A percentile compares a stretch with the other conserved stretches of the same genome.
Conservation (phyloP, 2,888 invertebrate species). For the Drosophila phalerata region DNA sequence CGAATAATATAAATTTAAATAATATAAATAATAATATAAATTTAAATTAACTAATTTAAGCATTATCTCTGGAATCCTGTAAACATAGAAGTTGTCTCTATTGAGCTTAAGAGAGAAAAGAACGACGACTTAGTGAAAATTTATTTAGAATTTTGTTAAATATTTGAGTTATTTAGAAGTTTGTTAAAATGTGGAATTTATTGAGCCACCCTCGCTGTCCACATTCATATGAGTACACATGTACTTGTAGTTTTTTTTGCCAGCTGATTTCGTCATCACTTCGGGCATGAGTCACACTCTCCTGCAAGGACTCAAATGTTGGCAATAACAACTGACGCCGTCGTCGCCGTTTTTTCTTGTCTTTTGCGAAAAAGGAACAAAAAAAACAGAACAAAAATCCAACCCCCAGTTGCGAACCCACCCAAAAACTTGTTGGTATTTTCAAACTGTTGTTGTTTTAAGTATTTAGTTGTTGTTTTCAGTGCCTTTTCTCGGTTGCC, state of each 20-base stretch:
- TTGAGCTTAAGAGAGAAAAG: too few relatives aligned
- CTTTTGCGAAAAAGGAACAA: constrained; percentile 26
- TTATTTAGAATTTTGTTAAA: too few relatives aligned
- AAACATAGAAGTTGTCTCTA: too few relatives aligned
- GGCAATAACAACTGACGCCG: constrained; percentile 73
- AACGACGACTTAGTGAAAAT: too few relatives aligned
- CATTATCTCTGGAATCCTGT: too few relatives aligned
- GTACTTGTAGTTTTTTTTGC: constrained; percentile 38
- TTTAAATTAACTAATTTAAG: too few relatives aligned
- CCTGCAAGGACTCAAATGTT: constrained; percentile 55
- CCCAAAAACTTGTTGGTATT: constrained; percentile 58
- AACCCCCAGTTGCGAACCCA: constrained; percentile 35
- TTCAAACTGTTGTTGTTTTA: constrained; percentile 11
- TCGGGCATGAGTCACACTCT: constrained; percentile 59
- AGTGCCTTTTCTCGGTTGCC: constrained; percentile 28
- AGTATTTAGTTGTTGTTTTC: constrained; percentile 15
- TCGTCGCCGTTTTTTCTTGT: constrained; percentile 42
- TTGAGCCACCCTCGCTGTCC: constrained; percentile 41
- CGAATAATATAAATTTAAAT: too few relatives aligned
- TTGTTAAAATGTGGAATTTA: too few relatives aligned
- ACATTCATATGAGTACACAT: constrained; percentile 31
- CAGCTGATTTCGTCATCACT: constrained; percentile 70
- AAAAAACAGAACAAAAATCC: not conserved
- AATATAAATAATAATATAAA: too few relatives aligned
- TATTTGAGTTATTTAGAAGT: too few relatives aligned